Base-by-base conservation (phyloP, 1,140 invertebrate species). In the Eulimnadia texana region DNA sequence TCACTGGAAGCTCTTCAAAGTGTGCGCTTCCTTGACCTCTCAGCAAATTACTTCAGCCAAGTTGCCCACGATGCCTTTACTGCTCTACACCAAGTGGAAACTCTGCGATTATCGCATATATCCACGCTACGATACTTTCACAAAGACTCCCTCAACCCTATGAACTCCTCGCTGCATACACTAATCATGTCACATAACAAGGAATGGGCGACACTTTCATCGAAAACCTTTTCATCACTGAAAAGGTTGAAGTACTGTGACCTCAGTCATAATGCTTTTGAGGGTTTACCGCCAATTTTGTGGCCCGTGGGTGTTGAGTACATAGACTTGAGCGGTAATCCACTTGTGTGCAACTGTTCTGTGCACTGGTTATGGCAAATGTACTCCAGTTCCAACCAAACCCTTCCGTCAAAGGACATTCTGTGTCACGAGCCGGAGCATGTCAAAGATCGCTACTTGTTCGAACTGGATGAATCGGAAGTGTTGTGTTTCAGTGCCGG, bases 331-430 rank as follows among this genome's bases (percentile, higher is more conserved):
- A 82, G 83, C 25, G 86, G 86, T 16, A 91, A 92, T 75, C 88
- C 88, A 1, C 78, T 92, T 52, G 77, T 83, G 58, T 93, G 90
- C 72, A 92, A 92, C 73, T 93, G 90, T 68, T 89, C 88, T 19
- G 71, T 91, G 55, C 76, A 85, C 50, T 93, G 88, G 88, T 73
- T 93, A 2, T 90, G 86, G 86, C 82, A 83, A 66, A 74, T 89
- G 23, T 42, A 61, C 23, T 51, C 6, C 33, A 33, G 24, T 42
- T 33, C 28, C 22, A 58, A 25, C n/a, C 42, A 27, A n/a, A 27
- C 23, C 10, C 19, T 25, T 10, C 27, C 33, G n/a, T 52, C 53
- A 25, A 54, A 54, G 11, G 60, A 61, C 33, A 61, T 61, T 20
- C 19, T 54, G 3, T 61, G 60, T 24, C 25, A 52, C 24, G 51